These are phyloP conservation scores for Corvus cornix DNA, from an alignment of 2,113 vertebrate species.

Conservation along the genomic window DNA sequence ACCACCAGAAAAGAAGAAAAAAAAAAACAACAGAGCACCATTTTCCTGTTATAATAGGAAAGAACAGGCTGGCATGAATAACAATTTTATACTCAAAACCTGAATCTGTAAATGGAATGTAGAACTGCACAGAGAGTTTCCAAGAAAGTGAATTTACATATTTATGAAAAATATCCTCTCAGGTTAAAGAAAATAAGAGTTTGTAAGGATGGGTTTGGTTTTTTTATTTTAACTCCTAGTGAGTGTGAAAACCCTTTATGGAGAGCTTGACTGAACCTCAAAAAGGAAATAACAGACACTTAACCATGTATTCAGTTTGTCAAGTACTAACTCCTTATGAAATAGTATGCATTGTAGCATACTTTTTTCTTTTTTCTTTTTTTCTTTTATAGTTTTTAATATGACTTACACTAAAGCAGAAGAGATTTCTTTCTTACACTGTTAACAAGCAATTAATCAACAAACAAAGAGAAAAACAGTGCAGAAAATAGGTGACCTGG, in stretches of 20 bases:
- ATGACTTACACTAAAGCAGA: neutral
- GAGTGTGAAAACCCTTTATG: neutral
- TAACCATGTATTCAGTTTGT: neutral
- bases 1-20: neutral
- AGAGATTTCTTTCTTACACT: neutral
- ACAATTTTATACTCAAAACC: constrained; percentile 51
- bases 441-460: neutral
- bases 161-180: constrained; percentile 62
- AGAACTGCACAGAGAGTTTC: constrained; percentile 5
- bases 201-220: neutral
- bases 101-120: constrained; percentile 29
- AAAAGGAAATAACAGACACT: neutral
- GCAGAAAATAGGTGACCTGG: neutral
- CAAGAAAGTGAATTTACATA: constrained; percentile 53
- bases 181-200: constrained; percentile 13
- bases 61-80: constrained; percentile 38
- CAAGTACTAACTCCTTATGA: neutral
- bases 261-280: constrained; percentile 17
- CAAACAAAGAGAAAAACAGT: neutral
- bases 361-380: neutral
- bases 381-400: neutral
- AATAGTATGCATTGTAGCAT: neutral
- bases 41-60: constrained; percentile 49
- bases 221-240: neutral
- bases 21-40: neutral